These are phyloP conservation scores for Pantherophis guttatus DNA, from an alignment of 2,113 vertebrate genomes.

Conservation along the genomic window DNA sequence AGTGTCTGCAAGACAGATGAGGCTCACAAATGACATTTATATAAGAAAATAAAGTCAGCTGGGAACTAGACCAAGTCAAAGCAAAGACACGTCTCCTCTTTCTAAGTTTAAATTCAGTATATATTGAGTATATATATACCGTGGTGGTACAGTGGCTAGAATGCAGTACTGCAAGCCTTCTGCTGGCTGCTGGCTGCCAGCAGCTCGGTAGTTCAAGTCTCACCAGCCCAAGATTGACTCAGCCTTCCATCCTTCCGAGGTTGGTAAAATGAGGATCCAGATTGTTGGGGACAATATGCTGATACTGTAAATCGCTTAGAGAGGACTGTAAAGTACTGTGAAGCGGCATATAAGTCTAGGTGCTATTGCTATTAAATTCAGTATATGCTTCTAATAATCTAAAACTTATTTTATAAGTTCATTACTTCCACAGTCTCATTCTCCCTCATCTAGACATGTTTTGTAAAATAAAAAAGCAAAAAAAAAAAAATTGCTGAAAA, in stretches of 20 bases:
- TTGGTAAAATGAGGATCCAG: too few species aligned
- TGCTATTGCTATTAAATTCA: constrained; percentile 6
- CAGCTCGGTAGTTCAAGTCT: too few species aligned
- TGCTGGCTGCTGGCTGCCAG: too few species aligned
- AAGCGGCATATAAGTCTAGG: too few species aligned
- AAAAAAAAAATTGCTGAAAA: not conserved
- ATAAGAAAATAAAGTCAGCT: constrained; percentile 32
- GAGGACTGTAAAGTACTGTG: too few species aligned
- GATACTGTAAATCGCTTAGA: too few species aligned
- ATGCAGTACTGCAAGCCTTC: too few species aligned
- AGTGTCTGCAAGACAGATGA: constrained; percentile 37
- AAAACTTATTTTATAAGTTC: not conserved
- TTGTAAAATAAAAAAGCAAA: not conserved
- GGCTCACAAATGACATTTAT: constrained; percentile 21
- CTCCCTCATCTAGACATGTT: not conserved
- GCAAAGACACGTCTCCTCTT: not conserved
- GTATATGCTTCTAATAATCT: constrained; percentile 4
- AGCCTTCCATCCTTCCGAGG: too few species aligned
- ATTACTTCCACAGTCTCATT: not conserved
- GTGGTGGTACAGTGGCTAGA: too few species aligned
- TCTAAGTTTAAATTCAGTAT: constrained; percentile 17
- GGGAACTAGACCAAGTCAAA: constrained; percentile 22
- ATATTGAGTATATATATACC: too few species aligned
- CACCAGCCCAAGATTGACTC: too few species aligned
- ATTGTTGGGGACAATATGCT: too few species aligned